These are phyloP conservation scores for Phataginus tetradactyla DNA, from an alignment of 2,797 vertebrate genomes.

Conservation along the genomic window DNA sequence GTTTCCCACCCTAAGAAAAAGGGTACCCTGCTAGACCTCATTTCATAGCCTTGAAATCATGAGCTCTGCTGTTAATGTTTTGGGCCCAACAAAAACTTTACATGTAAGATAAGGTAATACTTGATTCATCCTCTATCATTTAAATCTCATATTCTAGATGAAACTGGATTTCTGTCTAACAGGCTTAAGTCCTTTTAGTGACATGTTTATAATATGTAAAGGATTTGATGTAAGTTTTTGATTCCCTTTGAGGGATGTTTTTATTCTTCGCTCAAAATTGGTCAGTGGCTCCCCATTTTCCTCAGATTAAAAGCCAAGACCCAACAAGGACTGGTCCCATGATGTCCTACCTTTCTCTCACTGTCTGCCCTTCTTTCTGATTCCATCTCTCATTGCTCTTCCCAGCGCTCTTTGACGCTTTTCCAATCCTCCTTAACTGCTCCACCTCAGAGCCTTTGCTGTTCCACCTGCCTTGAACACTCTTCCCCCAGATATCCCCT, in stretches of 20 bases:
- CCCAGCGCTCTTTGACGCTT: not conserved
- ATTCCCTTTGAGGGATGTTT: not conserved
- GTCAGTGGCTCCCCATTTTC: not conserved
- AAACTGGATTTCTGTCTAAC: slow-evolving; percentile 20
- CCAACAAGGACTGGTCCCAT: not conserved
- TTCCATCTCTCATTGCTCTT: not conserved
- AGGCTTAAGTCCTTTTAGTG: not conserved
- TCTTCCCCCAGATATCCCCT: not conserved
- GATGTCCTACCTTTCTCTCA: not conserved
- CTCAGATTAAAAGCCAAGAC: not conserved
- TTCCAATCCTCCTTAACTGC: not conserved
- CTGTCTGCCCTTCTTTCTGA: not conserved
- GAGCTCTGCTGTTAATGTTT: not conserved
- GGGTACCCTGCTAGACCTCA: not conserved
- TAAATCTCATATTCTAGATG: slow-evolving; percentile 24
- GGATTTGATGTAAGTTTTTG: not conserved
- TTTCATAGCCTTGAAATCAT: not conserved
- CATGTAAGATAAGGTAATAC: not conserved
- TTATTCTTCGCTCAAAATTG: not conserved
- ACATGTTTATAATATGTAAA: slow-evolving; percentile 30
- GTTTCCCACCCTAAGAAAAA: not conserved
- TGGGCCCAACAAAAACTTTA: not conserved
- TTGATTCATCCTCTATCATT: not conserved
- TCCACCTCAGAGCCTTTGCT: not conserved
- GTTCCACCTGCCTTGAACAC: not conserved